Conservation (phyloP, 2,888 invertebrate genomes). For the Tetanocera ferruginea region DNA sequence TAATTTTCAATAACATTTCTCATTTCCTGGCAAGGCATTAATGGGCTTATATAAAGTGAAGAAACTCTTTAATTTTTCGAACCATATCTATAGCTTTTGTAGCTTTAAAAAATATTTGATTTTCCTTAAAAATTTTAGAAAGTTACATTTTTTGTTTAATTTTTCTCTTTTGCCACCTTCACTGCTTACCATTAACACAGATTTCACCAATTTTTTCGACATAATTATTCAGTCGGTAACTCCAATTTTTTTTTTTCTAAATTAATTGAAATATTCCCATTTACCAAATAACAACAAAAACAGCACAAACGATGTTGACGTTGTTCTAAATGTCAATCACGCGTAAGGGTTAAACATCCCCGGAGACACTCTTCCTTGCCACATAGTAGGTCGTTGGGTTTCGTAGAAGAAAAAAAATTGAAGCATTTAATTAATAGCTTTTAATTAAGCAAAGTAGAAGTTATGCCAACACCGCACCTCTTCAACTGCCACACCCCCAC, state of each 20-base stretch:
- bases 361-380: neutral
- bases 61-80: no score
- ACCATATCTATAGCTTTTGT: no score
- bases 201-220: neutral
- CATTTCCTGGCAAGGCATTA: no score
- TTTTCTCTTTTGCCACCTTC: no score
- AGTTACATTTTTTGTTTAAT: no score
- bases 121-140: no score
- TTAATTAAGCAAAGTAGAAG: constrained; percentile 35
- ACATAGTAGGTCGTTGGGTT: neutral
- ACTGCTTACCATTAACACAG: neutral
- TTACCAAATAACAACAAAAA: constrained; percentile 11
- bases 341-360: constrained; percentile 26
- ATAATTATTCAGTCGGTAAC: neutral
- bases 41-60: no score
- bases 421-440: constrained; percentile 38
- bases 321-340: constrained; percentile 34
- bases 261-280: neutral
- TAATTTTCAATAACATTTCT: no score
- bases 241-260: neutral
- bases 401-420: neutral
- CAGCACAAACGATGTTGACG: constrained; percentile 15
- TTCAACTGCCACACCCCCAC: neutral
- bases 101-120: no score
- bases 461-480: neutral